Conservation (phyloP, 2,113 vertebrate genomes). For the Riparia riparia region DNA sequence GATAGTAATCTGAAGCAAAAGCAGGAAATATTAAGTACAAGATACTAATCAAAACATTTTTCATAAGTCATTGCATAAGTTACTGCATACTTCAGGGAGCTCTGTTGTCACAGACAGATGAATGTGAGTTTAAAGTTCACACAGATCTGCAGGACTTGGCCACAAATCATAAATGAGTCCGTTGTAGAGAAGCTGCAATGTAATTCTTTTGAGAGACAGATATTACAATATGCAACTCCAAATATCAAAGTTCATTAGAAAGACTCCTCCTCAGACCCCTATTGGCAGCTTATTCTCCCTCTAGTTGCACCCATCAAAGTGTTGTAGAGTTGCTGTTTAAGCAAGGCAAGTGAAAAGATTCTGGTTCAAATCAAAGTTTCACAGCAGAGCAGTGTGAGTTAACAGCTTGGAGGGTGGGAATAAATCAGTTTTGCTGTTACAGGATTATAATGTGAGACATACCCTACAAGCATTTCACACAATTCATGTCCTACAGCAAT, state of each 20-base stretch:
- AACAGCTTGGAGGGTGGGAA: neutral
- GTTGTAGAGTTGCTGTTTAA: neutral
- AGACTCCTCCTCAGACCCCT: neutral
- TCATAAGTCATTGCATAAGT: constrained; percentile 1
- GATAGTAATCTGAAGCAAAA: neutral
- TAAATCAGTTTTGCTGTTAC: neutral
- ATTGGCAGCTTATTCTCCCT: neutral
- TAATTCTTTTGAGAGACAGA: constrained; percentile 1
- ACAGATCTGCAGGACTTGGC: neutral
- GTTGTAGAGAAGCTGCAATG: neutral
- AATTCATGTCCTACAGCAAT: neutral
- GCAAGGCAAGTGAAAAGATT: neutral
- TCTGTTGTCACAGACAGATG: constrained; percentile 14
- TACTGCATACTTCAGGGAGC: constrained; percentile 16
- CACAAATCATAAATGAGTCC: neutral
- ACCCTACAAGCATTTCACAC: neutral
- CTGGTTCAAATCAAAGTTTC: neutral
- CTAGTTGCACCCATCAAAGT: neutral
- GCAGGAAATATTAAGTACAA: constrained; percentile 22
- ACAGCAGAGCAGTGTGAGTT: neutral
- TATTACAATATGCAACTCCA: neutral
- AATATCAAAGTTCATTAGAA: neutral
- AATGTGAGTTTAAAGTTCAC: constrained; percentile 39
- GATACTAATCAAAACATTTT: constrained; percentile 12
- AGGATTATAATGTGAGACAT: neutral